Base-by-base conservation (phyloP, 2,888 invertebrate genomes). In the Tetropium fuscum region DNA sequence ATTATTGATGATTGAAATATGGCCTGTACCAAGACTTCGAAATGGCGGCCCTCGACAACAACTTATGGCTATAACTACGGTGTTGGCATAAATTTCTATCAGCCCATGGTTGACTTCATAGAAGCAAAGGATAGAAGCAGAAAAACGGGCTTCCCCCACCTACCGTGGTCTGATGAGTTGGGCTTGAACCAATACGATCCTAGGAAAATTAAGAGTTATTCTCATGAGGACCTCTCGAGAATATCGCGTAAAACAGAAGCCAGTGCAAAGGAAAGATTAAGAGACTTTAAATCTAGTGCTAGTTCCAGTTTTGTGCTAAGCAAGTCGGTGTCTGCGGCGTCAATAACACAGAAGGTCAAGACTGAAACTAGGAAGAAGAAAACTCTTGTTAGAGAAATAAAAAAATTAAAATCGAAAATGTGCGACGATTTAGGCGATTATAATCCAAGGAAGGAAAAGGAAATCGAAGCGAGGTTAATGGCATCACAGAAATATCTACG, bases 91-190 rank as follows among this genome's bases (percentile, higher is more conserved):
- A 91, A 93, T 83, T 92, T 87, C 81, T 94, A 94, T 82, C 91
- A 93, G 80, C 93, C 93, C 44, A 93, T 94, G 93, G 88, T 94
- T 74, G 92, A 94, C 81, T 93, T 92, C 77, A 88, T 94, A 71
- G 89, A 90, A 76, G 87, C 86, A 38, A 91, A 90, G 82, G 86
- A 88, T 69, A 83, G 73, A 54, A 79, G 76, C 43, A 73, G 68
- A 34, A 74, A 72, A 62, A 68, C 70, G 40, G 47, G 44, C 18
- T 79, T 80, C 58, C 90, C 93, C 66, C 90, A 92, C 81, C 83
- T 93, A 67, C 92, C 92, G 25, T 90, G 88, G 88, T 86, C 86
- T 60, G 88, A 90, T 79, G 91, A 91, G 78, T 84, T 89, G 72
- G 89, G 87, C 25, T 82, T 90, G 63, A 84, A 86, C 66, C 88